phyloP scores from a whole-genome alignment of 2,113 vertebrate species.

The Paradoxurus hermaphroditus region DNA sequence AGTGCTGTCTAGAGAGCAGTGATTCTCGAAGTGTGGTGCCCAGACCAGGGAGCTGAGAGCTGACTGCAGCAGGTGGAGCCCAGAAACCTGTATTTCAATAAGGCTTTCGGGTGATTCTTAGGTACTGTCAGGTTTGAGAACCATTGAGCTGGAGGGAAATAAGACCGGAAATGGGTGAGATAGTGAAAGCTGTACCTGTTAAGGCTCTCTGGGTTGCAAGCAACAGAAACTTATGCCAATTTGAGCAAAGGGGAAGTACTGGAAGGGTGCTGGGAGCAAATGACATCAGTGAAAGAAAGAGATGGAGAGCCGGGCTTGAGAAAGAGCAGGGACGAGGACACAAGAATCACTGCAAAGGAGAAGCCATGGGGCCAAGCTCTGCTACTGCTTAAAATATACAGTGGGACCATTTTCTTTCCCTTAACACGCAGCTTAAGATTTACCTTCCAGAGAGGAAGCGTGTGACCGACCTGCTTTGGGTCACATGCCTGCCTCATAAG shows the following conservation, averaged over 20 bases:
- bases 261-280: neutral
- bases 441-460: neutral
- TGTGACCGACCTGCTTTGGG: neutral
- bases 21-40: neutral
- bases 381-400: neutral
- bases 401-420: neutral
- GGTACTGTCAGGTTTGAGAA: neutral
- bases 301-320: neutral
- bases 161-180: neutral
- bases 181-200: neutral
- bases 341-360: neutral
- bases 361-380: neutral
- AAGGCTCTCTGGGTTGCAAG: neutral
- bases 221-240: neutral
- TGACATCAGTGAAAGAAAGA: neutral
- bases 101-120: neutral
- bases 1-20: neutral
- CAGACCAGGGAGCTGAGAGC: neutral
- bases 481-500: neutral
- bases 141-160: neutral
- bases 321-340: neutral
- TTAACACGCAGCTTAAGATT: neutral
- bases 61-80: neutral
- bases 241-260: neutral
- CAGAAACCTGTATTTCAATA: neutral